Conservation (phyloP, 2,113 vertebrate species). For the Limnothrissa miodon region DNA sequence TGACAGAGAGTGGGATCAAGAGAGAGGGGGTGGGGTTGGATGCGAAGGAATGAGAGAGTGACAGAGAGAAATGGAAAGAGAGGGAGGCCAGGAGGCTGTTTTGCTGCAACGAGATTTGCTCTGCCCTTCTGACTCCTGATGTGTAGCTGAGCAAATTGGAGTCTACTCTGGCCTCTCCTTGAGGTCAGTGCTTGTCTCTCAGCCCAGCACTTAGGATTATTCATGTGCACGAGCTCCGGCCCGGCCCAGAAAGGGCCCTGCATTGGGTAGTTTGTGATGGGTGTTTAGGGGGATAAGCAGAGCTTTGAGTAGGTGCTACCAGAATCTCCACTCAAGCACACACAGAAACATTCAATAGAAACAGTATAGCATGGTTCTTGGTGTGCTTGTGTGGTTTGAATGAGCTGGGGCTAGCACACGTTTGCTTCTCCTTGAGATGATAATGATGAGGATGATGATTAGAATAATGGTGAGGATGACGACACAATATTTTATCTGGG, state of each 20-base stretch:
- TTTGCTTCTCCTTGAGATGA: background rate
- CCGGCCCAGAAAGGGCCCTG: background rate
- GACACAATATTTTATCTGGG: background rate
- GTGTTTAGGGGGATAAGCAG: background rate
- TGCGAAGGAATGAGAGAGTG: background rate
- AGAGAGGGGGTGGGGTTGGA: background rate
- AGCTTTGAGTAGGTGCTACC: background rate
- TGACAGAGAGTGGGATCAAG: background rate
- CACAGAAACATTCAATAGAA: no score
- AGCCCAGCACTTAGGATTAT: background rate
- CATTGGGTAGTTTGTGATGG: background rate
- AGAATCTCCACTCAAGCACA: no score
- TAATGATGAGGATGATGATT: no score
- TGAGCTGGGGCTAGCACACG: no score
- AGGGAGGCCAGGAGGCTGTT: background rate
- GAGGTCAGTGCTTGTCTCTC: background rate
- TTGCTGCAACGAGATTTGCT: background rate
- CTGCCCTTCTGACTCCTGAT: background rate
- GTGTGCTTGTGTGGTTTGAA: background rate
- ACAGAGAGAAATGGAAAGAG: background rate
- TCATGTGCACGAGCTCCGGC: background rate
- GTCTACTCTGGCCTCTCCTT: slow-evolving; percentile 4
- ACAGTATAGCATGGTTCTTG: no score
- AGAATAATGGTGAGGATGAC: no score
- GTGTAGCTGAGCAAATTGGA: slow-evolving; percentile 20